Percentiles rank a stretch among this genome's conserved stretches.
Evolutionary conservation across 1,140 invertebrate species (phyloP).

Genomic region (Trichonephila clavata): DNA sequence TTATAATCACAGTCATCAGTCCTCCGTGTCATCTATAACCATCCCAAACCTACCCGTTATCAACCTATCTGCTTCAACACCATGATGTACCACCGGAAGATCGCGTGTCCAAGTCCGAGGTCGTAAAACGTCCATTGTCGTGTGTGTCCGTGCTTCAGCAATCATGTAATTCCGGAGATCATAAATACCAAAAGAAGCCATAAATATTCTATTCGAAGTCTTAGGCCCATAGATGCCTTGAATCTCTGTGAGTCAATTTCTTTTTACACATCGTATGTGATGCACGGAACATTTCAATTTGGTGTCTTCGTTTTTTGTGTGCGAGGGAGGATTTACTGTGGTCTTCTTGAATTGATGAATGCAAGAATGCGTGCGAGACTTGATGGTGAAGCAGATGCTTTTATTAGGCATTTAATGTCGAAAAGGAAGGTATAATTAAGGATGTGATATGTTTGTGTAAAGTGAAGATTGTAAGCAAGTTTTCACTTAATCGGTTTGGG

Average conservation of each 20-base stretch:
- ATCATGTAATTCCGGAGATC: slow-evolving; percentile 6
- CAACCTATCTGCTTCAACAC: not conserved
- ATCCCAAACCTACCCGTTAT: not conserved
- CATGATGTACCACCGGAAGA: not conserved
- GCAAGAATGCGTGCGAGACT: not conserved
- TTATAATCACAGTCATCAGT: not conserved
- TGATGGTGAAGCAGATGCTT: not conserved
- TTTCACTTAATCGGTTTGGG: no score
- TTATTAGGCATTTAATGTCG: not conserved
- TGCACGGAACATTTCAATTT: slow-evolving; percentile 26
- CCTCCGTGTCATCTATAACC: not conserved
- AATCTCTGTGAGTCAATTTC: not conserved
- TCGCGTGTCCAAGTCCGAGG: not conserved
- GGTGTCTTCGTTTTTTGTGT: not conserved
- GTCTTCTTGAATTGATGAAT: not conserved
- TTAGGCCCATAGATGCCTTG: not conserved
- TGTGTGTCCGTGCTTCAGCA: not conserved
- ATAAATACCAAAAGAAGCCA: slow-evolving; percentile 16
- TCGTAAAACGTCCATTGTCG: slow-evolving; percentile 30
- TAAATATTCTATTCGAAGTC: slow-evolving; percentile 26
- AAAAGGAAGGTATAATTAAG: not conserved
- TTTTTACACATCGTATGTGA: not conserved
- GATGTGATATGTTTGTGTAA: no score
- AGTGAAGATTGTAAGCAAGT: no score
- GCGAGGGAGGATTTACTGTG: not conserved